Evolutionary conservation across 2,888 invertebrate species (phyloP), one percentile per base, ranked within the genome.

Genomic region (Cacoxenus indagator): DNA sequence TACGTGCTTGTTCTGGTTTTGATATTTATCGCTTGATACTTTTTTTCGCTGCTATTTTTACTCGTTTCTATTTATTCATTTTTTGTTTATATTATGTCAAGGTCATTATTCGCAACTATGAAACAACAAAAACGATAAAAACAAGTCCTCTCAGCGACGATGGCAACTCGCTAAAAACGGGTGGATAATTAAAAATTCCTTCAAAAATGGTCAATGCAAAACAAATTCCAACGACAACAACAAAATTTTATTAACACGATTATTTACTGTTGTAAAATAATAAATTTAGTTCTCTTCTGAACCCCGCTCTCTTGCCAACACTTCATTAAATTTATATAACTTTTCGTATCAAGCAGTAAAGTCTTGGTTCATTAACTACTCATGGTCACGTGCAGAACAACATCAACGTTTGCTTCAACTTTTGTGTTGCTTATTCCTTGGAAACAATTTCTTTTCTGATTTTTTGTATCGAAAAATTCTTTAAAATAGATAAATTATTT

Each of bases 231-330:
- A 14, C 37, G 14, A 37, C 14, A 37, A 37, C 37, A 37, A 37
- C 2, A 37, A 31, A 31, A 55, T 66, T 67, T 67, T 54, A 37
- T 67, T 67, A 67, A 68, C 48, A 43, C 65, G 37, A 48, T 55
- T 55, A 9, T 55, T 55, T 55, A 55, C 55, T 14, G 55, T 24
- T 55, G 14, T 14, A 55, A 55, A 14, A 14, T 14, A 14, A 27
- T 55, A 14, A 27, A 14, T 55, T 26, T 55, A 55, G 24, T 27
- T 48, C 37, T 51, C 46, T 37, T 37, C 14, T 2, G 37, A 37
- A 37, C 14, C 14, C 2, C 37, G 8, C 1, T 11, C 14, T 37
- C 14, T 8, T 37, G 37, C n/a, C n/a, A n/a, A n/a, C n/a, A n/a
- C n/a, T n/a, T n/a, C n/a, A n/a, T 37, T 37, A 37, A 11, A 4